Conservation (phyloP, 1,140 invertebrate species). For the Venustaconcha ellipsiformis region DNA sequence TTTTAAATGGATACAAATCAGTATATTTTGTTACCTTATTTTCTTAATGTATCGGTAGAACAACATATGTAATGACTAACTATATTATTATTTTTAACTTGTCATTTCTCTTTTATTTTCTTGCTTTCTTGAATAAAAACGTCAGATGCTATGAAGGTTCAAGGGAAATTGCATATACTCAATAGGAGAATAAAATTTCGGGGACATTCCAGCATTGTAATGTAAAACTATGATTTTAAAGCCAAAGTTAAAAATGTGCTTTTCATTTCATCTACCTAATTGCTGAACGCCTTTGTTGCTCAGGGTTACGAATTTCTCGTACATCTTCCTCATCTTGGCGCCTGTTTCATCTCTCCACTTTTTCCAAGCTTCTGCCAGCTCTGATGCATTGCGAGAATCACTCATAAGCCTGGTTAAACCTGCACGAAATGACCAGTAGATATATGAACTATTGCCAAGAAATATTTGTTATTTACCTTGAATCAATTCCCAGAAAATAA, state of each 20-base stretch:
- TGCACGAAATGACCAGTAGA: conserved; percentile 17
- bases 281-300: conserved; percentile 82
- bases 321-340: conserved; percentile 81
- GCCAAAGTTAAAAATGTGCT: not conserved
- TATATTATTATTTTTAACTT: not conserved
- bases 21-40: too few species aligned
- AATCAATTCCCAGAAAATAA: not conserved
- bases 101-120: not conserved
- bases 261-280: conserved; percentile 80
- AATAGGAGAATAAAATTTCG: not conserved
- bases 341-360: conserved; percentile 83
- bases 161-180: not conserved
- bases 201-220: not conserved
- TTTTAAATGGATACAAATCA: too few species aligned
- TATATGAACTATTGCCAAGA: not conserved
- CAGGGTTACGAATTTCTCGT: conserved; percentile 81
- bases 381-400: conserved; percentile 43
- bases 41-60: too few species aligned
- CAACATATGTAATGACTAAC: too few species aligned
- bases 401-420: conserved; percentile 54
- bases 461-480: not conserved
- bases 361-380: conserved; percentile 73
- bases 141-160: not conserved
- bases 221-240: not conserved
- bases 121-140: not conserved